A percentile compares a stretch with the other conserved stretches of the same genome.
These are phyloP conservation scores for Cnemophilus loriae DNA, from an alignment of 2,113 vertebrate genomes.

Conservation along the genomic window DNA sequence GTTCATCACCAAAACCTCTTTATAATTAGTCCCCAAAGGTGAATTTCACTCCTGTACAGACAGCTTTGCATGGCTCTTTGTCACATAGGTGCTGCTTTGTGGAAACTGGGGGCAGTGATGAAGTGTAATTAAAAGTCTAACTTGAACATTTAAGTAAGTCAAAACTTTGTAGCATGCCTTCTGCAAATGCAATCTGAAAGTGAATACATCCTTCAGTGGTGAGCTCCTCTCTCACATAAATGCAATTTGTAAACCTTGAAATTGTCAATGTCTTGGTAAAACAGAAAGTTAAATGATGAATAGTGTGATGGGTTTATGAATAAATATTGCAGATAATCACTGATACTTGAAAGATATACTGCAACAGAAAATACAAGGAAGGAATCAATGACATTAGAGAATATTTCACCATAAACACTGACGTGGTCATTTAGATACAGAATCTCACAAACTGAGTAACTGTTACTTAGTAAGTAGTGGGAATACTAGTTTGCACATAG, in stretches of 20 bases:
- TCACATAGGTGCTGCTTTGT: not conserved
- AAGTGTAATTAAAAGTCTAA: not conserved
- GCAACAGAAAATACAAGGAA: not conserved
- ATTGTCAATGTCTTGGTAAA: not conserved
- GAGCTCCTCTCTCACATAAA: not conserved
- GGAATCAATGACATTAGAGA: not conserved
- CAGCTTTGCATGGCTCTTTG: not conserved
- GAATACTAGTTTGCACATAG: not conserved
- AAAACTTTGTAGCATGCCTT: not conserved
- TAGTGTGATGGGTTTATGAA: not conserved
- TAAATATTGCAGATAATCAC: not conserved
- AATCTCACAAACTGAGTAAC: not conserved
- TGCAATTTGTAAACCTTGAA: not conserved
- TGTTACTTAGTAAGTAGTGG: not conserved
- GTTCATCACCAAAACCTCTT: slow-evolving; percentile 3
- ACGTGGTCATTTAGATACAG: not conserved
- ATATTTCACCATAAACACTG: not conserved
- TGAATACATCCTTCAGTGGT: not conserved
- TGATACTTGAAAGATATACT: not conserved
- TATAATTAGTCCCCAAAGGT: slow-evolving; percentile 47
- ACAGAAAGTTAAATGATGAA: not conserved
- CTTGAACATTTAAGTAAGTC: not conserved
- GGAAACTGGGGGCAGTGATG: not conserved
- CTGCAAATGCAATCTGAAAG: not conserved
- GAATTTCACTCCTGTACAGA: slow-evolving; percentile 1